A percentile compares a stretch with the other conserved stretches of the same genome.
phyloP scores from a whole-genome alignment of 2,888 invertebrate genomes.

The Iselma pallidipennis region DNA sequence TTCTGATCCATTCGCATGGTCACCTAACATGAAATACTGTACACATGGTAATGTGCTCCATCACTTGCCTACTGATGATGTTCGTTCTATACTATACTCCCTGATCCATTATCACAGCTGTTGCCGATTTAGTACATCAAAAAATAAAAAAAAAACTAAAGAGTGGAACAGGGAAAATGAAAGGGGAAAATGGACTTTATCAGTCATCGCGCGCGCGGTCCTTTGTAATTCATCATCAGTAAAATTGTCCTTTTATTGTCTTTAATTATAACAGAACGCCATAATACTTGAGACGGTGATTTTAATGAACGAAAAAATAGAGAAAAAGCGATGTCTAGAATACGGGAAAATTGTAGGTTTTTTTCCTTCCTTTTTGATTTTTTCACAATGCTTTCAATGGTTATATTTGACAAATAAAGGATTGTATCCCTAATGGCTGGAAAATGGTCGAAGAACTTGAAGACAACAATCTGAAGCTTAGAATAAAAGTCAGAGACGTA shows the following conservation, averaged over 20 bases:
- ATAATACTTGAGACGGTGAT: neutral
- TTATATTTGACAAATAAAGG: conserved; percentile 35
- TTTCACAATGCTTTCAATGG: conserved; percentile 26
- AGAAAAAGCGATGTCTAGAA: neutral
- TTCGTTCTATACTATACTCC: neutral
- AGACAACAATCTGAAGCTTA: conserved; percentile 9
- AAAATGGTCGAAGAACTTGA: conserved; percentile 17
- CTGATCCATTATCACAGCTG: neutral
- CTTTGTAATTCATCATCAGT: neutral
- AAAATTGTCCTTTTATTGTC: neutral
- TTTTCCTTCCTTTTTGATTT: too few relatives aligned
- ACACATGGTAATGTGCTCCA: neutral
- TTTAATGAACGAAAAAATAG: neutral
- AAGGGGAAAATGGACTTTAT: neutral
- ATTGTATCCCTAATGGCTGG: conserved; percentile 11
- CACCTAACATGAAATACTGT: neutral
- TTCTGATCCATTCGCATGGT: neutral
- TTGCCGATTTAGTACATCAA: neutral
- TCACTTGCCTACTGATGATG: neutral
- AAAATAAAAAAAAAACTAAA: neutral
- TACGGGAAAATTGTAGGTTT: conserved; percentile 1
- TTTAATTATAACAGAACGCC: neutral
- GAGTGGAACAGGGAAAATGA: too few relatives aligned
- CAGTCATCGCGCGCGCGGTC: neutral
- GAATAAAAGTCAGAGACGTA: too few relatives aligned